Evolutionary conservation across 2,888 invertebrate species (phyloP), one percentile per base, ranked within the genome.

Genomic region (Strigamia transsilvanica): DNA sequence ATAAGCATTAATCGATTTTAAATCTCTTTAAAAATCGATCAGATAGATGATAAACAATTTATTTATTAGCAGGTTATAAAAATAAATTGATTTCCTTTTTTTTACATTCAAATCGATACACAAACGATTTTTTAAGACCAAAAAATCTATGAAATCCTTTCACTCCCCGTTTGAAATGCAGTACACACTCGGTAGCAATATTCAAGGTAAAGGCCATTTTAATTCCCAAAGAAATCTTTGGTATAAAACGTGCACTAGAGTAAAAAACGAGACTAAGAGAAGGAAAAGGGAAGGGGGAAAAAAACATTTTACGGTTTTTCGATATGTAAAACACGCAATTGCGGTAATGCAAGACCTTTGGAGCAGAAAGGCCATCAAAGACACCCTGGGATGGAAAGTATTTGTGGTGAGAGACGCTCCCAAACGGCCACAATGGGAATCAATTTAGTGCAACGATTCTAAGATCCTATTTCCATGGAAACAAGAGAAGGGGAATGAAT

Each of bases 261-360:
- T 56, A 56, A 56, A 73, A 73, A 73, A 73, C 27, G 73, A 73
- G 32, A 73, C 27, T 27, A 73, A 73, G n/a, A 73, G 32, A 32
- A 73, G 61, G 73, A 73, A 18, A 18, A 51, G 15, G 51, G 7
- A 32, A 27, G 27, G 3, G 13, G 32, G 32, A 27, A 73, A 73
- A 73, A 27, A 27, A 5, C 73, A 13, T 73, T 73, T 73, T 73
- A 73, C 73, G 32, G 73, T 32, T 73, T 73, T 73, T 73, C 73
- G 73, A 73, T 73, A 73, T 73, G 73, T 73, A 73, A 73, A 73
- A 73, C 73, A 73, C 73, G 73, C 73, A 73, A 73, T 73, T 73
- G 73, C 73, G 73, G 73, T 73, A 73, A 73, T 73, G 73, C 73
- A 73, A 73, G 73, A 73, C 73, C 73, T 73, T 73, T 73, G 73